Evolutionary conservation across 2,113 vertebrate species (phyloP).

Genomic region (Mastomys coucha): DNA sequence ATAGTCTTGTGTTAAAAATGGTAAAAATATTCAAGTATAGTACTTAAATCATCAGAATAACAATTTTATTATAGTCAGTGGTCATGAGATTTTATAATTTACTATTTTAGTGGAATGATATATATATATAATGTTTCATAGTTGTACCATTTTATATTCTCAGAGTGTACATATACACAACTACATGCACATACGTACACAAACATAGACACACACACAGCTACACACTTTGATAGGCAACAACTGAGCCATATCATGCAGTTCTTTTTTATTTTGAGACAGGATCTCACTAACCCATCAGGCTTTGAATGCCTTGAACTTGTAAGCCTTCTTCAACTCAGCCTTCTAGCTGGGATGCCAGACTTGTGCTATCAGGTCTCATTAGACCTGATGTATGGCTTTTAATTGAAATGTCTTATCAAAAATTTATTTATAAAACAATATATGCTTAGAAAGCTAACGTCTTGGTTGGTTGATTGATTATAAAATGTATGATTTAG

Average conservation of each 20-base stretch:
- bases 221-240: not conserved
- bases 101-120: not conserved
- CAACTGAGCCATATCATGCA: not conserved
- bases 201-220: not conserved
- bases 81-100: constrained; percentile 12
- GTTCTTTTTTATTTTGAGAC: not conserved
- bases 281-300: not conserved
- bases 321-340: not conserved
- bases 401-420: constrained; percentile 20
- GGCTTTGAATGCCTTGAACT: not conserved
- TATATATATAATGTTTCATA: not conserved
- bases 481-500: not conserved
- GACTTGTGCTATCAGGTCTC: not conserved
- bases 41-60: not conserved
- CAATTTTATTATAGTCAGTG: not conserved
- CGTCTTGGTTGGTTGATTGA: not conserved
- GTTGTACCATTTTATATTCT: constrained; percentile 55
- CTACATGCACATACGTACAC: not conserved
- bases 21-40: not conserved
- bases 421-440: constrained; percentile 26
- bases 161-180: not conserved
- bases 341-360: not conserved
- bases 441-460: constrained; percentile 18
- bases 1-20: constrained; percentile 59
- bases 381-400: not conserved